Evolutionary conservation across 2,797 vertebrate genomes (phyloP).

Genomic region (Pagetopsis macropterus): DNA sequence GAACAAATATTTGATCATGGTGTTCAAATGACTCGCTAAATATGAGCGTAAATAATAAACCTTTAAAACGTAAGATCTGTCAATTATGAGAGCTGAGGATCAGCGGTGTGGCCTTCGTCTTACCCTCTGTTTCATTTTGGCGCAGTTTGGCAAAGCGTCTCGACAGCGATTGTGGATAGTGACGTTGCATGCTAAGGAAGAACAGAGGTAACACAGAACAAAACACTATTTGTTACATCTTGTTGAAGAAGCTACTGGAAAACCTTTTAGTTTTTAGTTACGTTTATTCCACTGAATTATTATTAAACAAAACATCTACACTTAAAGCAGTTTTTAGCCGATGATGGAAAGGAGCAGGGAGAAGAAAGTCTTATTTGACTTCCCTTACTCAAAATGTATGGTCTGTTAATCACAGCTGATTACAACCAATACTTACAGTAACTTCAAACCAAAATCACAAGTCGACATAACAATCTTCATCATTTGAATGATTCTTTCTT

Average conservation of each 20-base stretch:
- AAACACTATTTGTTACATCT: neutral
- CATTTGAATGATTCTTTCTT: too few relatives aligned
- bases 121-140: constrained; percentile 95
- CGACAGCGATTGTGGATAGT: constrained; percentile 96
- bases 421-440: too few relatives aligned
- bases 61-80: neutral
- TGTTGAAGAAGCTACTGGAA: neutral
- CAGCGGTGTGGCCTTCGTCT: constrained; percentile 46
- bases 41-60: neutral
- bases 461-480: too few relatives aligned
- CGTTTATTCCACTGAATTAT: too few relatives aligned
- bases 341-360: too few relatives aligned
- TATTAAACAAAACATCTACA: too few relatives aligned
- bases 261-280: neutral
- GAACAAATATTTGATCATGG: neutral
- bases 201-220: constrained; percentile 19
- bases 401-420: too few relatives aligned
- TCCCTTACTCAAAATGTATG: too few relatives aligned
- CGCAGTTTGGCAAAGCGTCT: constrained; percentile 91
- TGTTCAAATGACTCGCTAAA: neutral
- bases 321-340: too few relatives aligned
- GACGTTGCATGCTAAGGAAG: constrained; percentile 88
- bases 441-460: too few relatives aligned
- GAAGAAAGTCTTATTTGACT: too few relatives aligned
- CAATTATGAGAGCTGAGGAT: neutral